Base-by-base conservation (phyloP, 2,797 vertebrate genomes). In the Psittacula derbiana region DNA sequence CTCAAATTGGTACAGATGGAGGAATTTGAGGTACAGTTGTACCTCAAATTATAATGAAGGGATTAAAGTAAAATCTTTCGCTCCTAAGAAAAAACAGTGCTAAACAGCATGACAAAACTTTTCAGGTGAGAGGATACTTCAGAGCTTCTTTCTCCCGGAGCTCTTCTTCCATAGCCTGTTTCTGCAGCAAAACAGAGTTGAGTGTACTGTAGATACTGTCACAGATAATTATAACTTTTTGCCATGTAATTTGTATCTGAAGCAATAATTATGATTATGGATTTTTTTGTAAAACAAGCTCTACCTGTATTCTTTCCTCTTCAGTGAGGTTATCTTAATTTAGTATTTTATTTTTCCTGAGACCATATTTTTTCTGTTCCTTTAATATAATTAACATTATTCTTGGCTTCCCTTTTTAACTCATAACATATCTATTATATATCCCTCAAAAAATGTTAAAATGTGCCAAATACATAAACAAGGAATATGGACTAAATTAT, bases 401-500 rank as follows among this genome's bases (percentile, higher is more conserved):
- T 93, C 31, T 94, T 92, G 79, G 82, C 90, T 93, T 86, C 65
- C 30, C 19, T 69, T 92, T 94, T 94, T 72, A 89, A 80, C 60
- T 95, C 50, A 46, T 72, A 96, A 84, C 70, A 30, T 86, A 76
- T 85, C 70, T 90, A 50, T 85, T 73, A 47, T 93, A 93, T 88
- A 94, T 92, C 76, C 86, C 81, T 90, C 73, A 70, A 95, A 95
- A 76, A 96, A 90, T 93, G 93, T 60, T 90, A 88, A 82, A 96
- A 93, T 2, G 33, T 96, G 93, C 92, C 95, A 95, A 96, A 93
- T 80, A 69, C 49, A 92, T 88, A 91, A 96, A 88, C 43, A 80
- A 80, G 53, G 36, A 94, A 83, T 92, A 96, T 93, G 88, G 92
- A 89, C 50, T 74, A 96, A 92, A 96, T 96, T 95, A 97, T 91